Evolutionary conservation across 2,113 vertebrate genomes (phyloP).

Genomic region (Serilophus lunatus): DNA sequence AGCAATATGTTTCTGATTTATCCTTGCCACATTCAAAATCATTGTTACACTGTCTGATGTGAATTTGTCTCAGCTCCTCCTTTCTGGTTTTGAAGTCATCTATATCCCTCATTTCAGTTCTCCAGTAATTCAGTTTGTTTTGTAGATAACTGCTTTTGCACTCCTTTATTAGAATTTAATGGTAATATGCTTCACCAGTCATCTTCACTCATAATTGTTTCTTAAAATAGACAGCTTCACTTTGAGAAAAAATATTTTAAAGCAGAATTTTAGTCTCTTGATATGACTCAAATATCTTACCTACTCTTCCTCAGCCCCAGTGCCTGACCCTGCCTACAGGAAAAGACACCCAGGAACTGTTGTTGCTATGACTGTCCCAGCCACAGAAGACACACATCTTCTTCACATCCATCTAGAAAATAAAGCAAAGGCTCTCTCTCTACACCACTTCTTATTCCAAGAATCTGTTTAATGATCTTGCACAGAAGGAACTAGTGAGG

Average conservation of each 20-base stretch:
- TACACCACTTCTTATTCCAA: not conserved
- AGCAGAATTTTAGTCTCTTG: not conserved
- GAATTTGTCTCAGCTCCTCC: not conserved
- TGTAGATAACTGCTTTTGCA: not conserved
- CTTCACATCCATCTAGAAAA: not conserved
- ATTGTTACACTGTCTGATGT: not conserved
- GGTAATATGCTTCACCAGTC: not conserved
- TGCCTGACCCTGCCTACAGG: not conserved
- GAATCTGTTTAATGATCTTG: not conserved
- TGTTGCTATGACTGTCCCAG: not conserved
- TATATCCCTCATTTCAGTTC: not conserved
- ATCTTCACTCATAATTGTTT: not conserved
- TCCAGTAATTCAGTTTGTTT: not conserved
- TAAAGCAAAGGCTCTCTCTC: not conserved
- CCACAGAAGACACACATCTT: not conserved
- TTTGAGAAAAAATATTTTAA: not conserved
- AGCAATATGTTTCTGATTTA: not conserved
- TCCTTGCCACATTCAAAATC: not conserved
- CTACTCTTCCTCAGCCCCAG: not conserved
- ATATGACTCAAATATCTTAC: not conserved
- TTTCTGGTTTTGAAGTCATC: not conserved
- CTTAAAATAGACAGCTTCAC: not conserved
- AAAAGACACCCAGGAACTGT: not conserved
- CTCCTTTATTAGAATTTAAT: not conserved
- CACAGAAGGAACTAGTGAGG: not conserved